Base-by-base conservation (phyloP, 1,140 invertebrate genomes). In the Platyura marginata region DNA sequence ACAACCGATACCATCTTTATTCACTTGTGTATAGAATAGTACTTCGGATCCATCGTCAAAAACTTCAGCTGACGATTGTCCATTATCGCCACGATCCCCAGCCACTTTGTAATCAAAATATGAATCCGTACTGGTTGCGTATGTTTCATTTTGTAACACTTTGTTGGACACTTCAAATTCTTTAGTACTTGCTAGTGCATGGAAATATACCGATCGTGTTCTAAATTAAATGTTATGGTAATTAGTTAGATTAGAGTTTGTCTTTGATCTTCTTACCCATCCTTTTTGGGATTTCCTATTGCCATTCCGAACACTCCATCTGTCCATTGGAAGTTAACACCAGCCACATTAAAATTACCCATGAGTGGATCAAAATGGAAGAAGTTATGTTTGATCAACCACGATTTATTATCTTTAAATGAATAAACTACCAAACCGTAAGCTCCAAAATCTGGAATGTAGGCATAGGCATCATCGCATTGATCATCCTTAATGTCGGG, bases 301-400 rank as follows among this genome's bases (percentile, higher is more conserved):
- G 78, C 75, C 45, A 82, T 44, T 21, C 75, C 74, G 45, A 82
- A 81, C 0, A 82, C 63, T 9, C 80, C 79, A 55, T 83, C 80
- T 1, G 74, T 78, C 79, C 79, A 82, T 53, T 82, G 79, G 68
- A 82, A 82, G 48, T 75, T 71, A 3, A 79, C 67, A 4, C 79
- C 78, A 18, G 68, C 75, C 6, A 82, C 68, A 49, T 74, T 77
- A 51, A 72, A 80, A 42, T 78, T 69, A 8, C 79, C 79, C 45
- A 76, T 64, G 9, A 84, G 54, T 0, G 81, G 81, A 55, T 87
- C 81, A 41, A 84, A 81, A 58, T 81, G 69, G 70, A 87, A 85
- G 61, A 74, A 87, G 54, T 84, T 79, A 51, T 87, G 81, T 44
- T 74, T 62, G 2, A 85, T 69, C 20, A 80, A 67, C 73, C 79